Conservation (phyloP, 35 echinoderm and acorn worm species). For the Stichopus chloronotus region DNA sequence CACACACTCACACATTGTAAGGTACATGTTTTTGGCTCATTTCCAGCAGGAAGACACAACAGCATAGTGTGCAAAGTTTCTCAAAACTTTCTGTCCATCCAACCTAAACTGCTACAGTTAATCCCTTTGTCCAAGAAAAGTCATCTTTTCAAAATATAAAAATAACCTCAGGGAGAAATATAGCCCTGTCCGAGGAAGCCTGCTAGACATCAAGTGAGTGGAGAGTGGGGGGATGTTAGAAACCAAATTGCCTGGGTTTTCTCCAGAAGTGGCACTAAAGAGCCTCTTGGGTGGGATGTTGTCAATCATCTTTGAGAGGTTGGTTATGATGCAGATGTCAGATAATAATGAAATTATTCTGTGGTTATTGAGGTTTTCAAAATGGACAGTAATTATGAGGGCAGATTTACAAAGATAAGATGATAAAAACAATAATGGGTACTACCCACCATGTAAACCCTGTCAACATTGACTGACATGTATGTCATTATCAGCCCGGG, state of each 20-base stretch:
- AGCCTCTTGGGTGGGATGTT: constrained; percentile 33
- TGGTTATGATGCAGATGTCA: background rate
- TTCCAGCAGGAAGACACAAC: too few species aligned
- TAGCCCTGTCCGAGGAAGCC: background rate
- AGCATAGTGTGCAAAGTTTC: too few species aligned
- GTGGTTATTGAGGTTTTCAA: background rate
- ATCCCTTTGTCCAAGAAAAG: constrained; percentile 4
- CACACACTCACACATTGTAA: too few species aligned
- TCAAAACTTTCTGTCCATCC: background rate
- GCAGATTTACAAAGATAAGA: background rate
- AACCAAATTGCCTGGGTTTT: background rate
- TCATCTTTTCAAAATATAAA: constrained; percentile 5
- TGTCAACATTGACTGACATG: too few species aligned
- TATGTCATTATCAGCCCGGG: too few species aligned
- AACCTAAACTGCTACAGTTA: background rate
- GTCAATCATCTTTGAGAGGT: background rate
- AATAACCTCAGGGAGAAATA: constrained; percentile 11
- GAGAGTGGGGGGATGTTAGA: background rate
- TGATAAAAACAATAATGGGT: background rate
- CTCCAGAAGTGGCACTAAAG: constrained; percentile 8
- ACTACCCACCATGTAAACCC: too few species aligned
- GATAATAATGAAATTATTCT: background rate
- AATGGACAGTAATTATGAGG: background rate
- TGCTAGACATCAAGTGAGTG: background rate
- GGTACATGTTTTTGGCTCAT: too few species aligned